These are phyloP conservation scores for Nesometra sesokonis DNA, from an alignment of 35 echinoderm and acorn worm genomes.

Conservation along the genomic window DNA sequence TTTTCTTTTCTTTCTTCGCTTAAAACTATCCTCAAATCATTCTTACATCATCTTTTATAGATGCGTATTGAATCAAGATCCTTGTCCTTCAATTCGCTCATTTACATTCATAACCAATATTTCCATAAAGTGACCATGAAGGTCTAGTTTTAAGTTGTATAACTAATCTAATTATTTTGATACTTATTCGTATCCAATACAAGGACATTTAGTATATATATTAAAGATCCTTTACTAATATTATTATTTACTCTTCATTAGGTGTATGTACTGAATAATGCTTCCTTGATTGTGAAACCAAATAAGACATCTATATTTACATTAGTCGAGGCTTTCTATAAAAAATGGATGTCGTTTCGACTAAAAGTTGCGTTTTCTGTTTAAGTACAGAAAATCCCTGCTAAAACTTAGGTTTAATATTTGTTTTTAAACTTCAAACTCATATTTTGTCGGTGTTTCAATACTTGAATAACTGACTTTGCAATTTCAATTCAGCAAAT, in stretches of 20 bases:
- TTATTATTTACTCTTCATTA: not conserved
- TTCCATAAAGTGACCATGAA: not conserved
- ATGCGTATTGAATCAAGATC: not conserved
- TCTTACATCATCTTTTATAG: not conserved
- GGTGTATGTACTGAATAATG: not conserved
- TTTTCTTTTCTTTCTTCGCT: not conserved
- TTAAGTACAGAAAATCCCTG: too few relatives aligned
- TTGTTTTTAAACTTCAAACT: too few relatives aligned
- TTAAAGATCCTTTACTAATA: not conserved
- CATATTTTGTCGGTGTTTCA: too few relatives aligned
- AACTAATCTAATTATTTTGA: not conserved
- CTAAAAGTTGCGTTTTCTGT: too few relatives aligned
- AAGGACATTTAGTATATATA: not conserved
- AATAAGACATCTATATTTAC: too few relatives aligned
- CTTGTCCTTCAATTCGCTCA: not conserved
- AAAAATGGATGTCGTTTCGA: too few relatives aligned
- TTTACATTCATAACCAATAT: not conserved
- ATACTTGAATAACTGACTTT: too few relatives aligned
- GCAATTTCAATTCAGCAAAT: too few relatives aligned
- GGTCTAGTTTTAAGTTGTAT: not conserved
- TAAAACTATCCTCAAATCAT: not conserved
- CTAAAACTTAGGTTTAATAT: too few relatives aligned
- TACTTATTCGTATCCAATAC: not conserved
- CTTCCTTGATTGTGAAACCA: too few relatives aligned
- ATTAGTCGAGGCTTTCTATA: too few relatives aligned